Evolutionary conservation across 2,113 vertebrate genomes (phyloP).

Genomic region (Himantopus leucocephalus): DNA sequence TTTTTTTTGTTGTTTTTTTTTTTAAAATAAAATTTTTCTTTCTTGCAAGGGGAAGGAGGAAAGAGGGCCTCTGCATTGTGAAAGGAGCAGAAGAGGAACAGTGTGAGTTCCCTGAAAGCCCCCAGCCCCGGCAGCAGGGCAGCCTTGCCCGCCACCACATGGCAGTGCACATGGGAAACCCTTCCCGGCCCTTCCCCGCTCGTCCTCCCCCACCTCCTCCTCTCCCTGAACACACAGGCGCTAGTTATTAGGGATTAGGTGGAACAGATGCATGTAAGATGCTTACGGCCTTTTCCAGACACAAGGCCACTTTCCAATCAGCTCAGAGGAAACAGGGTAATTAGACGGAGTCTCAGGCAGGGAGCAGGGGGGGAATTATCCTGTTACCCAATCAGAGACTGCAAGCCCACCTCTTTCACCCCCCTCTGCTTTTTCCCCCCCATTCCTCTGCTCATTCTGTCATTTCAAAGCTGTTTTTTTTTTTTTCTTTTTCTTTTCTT

Average conservation of each 20-base stretch:
- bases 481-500: background rate
- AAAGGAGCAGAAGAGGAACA: background rate
- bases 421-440: too few species aligned
- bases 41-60: conserved; percentile 14
- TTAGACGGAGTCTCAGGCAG: conserved; percentile 39
- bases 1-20: background rate
- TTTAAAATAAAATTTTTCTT: background rate
- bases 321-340: conserved; percentile 67
- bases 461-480: background rate
- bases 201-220: background rate
- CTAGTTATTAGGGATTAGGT: conserved; percentile 67
- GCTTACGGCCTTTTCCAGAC: conserved; percentile 72
- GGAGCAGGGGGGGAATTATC: conserved; percentile 29
- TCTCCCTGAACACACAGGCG: conserved; percentile 42
- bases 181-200: background rate
- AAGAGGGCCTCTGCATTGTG: background rate
- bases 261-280: conserved; percentile 73
- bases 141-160: background rate
- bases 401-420: background rate
- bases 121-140: background rate
- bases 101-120: background rate
- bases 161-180: conserved; percentile 13
- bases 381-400: background rate
- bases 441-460: background rate
- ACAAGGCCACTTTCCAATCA: conserved; percentile 68